phyloP scores from a whole-genome alignment of 2,888 invertebrate genomes.

The Drosophila glabriapex region DNA sequence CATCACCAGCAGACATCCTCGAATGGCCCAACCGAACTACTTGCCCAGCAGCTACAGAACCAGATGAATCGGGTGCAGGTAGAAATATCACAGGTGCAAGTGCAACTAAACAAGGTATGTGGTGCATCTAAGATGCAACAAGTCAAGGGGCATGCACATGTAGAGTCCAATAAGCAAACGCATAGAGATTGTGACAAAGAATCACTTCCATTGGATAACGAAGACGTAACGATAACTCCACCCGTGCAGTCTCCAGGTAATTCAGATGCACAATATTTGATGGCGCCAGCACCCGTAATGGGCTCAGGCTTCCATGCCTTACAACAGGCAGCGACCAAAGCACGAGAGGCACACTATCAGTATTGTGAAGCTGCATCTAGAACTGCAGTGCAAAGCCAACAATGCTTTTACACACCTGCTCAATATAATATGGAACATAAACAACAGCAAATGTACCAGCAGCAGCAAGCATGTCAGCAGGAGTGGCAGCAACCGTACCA shows the following conservation, averaged over 20 bases:
- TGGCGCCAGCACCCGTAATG: not conserved
- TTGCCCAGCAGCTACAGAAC: slow-evolving; percentile 61
- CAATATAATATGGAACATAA: not conserved
- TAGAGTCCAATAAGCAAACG: too few species aligned
- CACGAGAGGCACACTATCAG: not conserved
- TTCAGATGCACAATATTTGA: not conserved
- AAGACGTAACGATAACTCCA: too few species aligned
- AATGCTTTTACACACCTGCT: not conserved
- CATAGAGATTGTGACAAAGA: not conserved
- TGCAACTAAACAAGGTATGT: slow-evolving; percentile 47
- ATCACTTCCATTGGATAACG: not conserved
- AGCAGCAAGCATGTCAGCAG: not conserved
- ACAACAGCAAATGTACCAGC: not conserved
- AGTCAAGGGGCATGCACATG: not conserved
- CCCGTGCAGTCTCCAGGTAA: not conserved
- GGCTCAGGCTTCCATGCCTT: not conserved
- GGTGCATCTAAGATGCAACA: slow-evolving; percentile 6
- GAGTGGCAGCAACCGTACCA: slow-evolving; percentile 6
- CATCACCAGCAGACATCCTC: not conserved
- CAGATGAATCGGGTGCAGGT: slow-evolving; percentile 63
- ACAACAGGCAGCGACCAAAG: not conserved
- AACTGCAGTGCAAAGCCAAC: not conserved
- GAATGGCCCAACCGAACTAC: slow-evolving; percentile 45
- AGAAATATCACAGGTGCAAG: slow-evolving; percentile 62
- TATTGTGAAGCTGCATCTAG: not conserved